Evolutionary conservation across 2,797 vertebrate species (phyloP).

Genomic region (Poeciliopsis infans): DNA sequence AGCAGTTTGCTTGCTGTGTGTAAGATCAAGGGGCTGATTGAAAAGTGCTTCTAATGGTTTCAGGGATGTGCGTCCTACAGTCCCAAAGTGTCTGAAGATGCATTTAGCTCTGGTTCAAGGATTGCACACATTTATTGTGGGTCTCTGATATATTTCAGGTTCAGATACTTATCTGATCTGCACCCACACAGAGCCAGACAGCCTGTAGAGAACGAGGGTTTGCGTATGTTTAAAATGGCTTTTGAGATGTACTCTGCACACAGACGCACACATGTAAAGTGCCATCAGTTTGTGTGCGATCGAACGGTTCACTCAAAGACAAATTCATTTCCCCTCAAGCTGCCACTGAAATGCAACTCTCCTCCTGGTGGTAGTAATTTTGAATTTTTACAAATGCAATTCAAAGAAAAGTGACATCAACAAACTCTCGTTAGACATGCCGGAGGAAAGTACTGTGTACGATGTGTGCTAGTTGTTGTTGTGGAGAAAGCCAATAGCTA

Average conservation of each 20-base stretch:
- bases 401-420: conserved; percentile 63
- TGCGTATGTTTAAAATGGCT: conserved; percentile 74
- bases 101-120: conserved; percentile 42
- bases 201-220: conserved; percentile 56
- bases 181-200: conserved; percentile 51
- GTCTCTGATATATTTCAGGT: not conserved
- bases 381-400: conserved; percentile 69
- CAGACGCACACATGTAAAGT: conserved; percentile 33
- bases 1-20: conserved; percentile 68
- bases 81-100: conserved; percentile 60
- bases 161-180: not conserved
- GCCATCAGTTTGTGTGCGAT: conserved; percentile 23
- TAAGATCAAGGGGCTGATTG: conserved; percentile 65
- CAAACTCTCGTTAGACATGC: conserved; percentile 58
- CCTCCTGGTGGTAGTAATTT: conserved; percentile 16
- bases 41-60: conserved; percentile 73
- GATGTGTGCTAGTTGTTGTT: conserved; percentile 43
- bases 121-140: not conserved
- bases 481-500: conserved; percentile 51
- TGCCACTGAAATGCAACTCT: conserved; percentile 47
- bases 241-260: conserved; percentile 70
- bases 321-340: conserved; percentile 63
- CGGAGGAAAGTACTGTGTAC: conserved; percentile 63
- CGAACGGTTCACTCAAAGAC: conserved; percentile 62
- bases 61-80: conserved; percentile 60